phyloP scores from a whole-genome alignment of 1,140 invertebrate species.

The Mesaphorura yosii region DNA sequence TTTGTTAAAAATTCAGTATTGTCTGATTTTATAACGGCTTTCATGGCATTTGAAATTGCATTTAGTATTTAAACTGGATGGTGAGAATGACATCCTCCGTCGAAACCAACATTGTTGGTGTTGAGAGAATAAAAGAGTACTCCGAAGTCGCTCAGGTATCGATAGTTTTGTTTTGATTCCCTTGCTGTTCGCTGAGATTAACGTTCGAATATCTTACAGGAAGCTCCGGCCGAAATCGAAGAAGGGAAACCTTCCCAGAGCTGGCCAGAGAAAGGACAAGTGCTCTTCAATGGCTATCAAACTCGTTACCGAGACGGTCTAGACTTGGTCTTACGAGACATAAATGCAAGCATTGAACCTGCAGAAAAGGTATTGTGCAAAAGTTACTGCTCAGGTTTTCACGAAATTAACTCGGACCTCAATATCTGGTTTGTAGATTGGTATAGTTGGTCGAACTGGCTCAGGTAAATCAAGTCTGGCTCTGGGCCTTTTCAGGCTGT shows the following conservation, averaged over 20 bases:
- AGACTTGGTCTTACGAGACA: conserved; percentile 42
- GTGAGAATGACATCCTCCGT: conserved; percentile 92
- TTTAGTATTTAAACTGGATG: conserved; percentile 76
- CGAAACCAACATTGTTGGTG: conserved; percentile 93
- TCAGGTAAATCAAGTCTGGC: conserved; percentile 48
- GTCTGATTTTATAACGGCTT: conserved; percentile 49
- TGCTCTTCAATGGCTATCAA: conserved; percentile 42
- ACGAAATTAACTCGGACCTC: background rate
- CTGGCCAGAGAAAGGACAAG: conserved; percentile 36
- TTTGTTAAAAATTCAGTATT: conserved; percentile 49
- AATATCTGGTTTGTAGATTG: conserved; percentile 10
- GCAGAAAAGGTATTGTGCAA: conserved; percentile 38
- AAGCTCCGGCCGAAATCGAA: conserved; percentile 26
- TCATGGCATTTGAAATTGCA: conserved; percentile 54
- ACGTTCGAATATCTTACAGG: conserved; percentile 13
- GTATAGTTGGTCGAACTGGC: conserved; percentile 36
- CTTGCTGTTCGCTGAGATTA: background rate
- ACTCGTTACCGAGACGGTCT: conserved; percentile 41
- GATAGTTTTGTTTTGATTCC: background rate
- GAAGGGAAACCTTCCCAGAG: conserved; percentile 9
- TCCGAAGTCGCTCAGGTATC: conserved; percentile 58
- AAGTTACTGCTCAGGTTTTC: background rate
- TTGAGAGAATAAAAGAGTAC: conserved; percentile 94
- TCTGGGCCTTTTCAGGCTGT: conserved; percentile 43
- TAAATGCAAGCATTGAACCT: conserved; percentile 37